Base-by-base conservation (phyloP, 2,797 vertebrate genomes). In the Lacerta agilis region DNA sequence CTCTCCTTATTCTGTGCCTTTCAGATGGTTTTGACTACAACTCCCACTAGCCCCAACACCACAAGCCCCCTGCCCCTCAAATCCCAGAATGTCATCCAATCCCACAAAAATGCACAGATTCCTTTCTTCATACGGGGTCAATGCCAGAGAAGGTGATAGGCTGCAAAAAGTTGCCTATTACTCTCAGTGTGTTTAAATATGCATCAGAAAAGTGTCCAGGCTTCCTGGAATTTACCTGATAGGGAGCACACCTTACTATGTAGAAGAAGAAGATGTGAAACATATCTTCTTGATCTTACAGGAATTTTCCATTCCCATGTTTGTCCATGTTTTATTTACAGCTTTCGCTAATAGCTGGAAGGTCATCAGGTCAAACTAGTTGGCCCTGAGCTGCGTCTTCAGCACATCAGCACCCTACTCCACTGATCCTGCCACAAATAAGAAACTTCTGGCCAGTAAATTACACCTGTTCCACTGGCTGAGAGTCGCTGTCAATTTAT, bases 401-500 rank as follows among this genome's bases (percentile, higher is more conserved):
- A 18, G 66, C 64, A 41, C 36, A 78, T 25, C 27, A 76, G 41
- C 11, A 43, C 13, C 78, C 61, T 11, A 58, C 8, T 58, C 61
- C 11, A 38, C 72, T 92, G 87, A 66, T 85, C 29, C 86, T 82
- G 76, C 58, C 0, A 0, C 20, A 88, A 90, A 81, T 81, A 81
- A 93, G 86, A 77, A 81, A 85, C 49, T 61, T 85, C 75, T 85
- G 82, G 64, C 45, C 64, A 69, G 85, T 87, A 90, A 91, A 85
- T 91, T 61, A 58, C 75, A 87, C 75, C 72, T 38, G 49, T 88
- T 81, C 82, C 82, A 17, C 73, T 89, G 0, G 73, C 82, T 75
- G 89, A 87, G 87, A 94, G 75, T 90, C 90, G 88, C 87, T 90
- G 89, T 86, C 84, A 88, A 88, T 93, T 92, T 87, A 81, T 91